Evolutionary conservation across 2,797 vertebrate genomes (phyloP).

Genomic region (Microctenopoma steveboyesi): DNA sequence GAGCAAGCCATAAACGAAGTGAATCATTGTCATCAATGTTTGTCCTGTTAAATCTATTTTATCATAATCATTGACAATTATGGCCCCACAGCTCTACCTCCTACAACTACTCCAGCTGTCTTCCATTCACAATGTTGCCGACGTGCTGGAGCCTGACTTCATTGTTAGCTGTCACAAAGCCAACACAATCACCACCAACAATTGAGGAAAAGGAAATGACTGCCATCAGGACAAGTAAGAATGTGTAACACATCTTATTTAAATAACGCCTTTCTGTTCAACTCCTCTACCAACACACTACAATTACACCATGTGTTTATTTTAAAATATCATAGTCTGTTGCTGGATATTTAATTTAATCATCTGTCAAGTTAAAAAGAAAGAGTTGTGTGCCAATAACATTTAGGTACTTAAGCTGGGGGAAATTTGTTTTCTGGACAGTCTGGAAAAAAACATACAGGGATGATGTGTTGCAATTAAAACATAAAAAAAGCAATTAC

Average conservation of each 20-base stretch:
- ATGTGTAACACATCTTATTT: conserved; percentile 66
- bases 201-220: conserved; percentile 62
- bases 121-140: conserved; percentile 51
- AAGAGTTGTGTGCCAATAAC: conserved; percentile 2
- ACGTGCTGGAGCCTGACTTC: conserved; percentile 54
- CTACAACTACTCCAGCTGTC: conserved; percentile 58
- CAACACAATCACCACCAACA: conserved; percentile 58
- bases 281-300: conserved; percentile 45
- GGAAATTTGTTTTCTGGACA: background rate
- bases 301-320: conserved; percentile 52
- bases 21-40: conserved; percentile 64
- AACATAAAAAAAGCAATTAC: background rate
- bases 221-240: conserved; percentile 62
- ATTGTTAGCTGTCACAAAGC: conserved; percentile 72
- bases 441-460: background rate
- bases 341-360: conserved; percentile 16
- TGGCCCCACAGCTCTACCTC: conserved; percentile 46
- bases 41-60: conserved; percentile 58
- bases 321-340: conserved; percentile 44
- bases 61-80: conserved; percentile 67
- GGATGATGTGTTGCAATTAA: conserved; percentile 1
- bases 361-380: conserved; percentile 35
- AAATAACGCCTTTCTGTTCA: conserved; percentile 50
- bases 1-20: conserved; percentile 42
- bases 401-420: background rate